Evolutionary conservation across 1,140 invertebrate species (phyloP).

Genomic region (Ganaspis sp.): DNA sequence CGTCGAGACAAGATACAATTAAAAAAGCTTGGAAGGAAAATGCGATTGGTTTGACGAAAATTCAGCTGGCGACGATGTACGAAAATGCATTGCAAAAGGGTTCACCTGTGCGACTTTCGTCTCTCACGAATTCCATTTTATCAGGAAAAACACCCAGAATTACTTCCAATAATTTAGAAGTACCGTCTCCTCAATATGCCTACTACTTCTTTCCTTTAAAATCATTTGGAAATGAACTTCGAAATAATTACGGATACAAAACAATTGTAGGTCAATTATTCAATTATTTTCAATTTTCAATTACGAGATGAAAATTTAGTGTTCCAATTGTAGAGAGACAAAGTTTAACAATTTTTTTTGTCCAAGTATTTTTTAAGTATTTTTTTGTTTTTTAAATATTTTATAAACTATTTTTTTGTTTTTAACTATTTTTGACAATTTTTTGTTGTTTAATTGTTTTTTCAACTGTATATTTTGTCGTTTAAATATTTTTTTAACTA

Average conservation of each 20-base stretch:
- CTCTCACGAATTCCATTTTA: neutral
- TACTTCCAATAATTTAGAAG: neutral
- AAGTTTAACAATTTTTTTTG: no score
- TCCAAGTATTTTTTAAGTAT: no score
- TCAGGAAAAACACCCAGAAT: neutral
- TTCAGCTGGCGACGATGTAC: constrained; percentile 40
- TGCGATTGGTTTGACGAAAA: constrained; percentile 23
- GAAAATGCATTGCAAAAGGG: constrained; percentile 36
- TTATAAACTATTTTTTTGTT: no score
- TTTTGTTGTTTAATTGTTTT: no score
- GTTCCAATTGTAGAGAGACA: no score
- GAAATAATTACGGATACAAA: constrained; percentile 33
- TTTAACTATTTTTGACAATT: no score
- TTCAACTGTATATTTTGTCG: no score
- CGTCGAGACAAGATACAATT: neutral
- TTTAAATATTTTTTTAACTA: no score
- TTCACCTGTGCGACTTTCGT: constrained; percentile 17
- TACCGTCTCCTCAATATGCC: constrained; percentile 21
- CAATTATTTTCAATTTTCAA: no score
- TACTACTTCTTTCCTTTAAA: constrained; percentile 47
- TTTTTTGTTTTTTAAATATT: no score
- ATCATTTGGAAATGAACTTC: constrained; percentile 37
- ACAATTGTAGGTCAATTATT: constrained; percentile 31
- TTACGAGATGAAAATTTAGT: no score
- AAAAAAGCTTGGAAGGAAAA: constrained; percentile 9